Evolutionary conservation across 2,113 vertebrate genomes (phyloP).

Genomic region (Rattus rattus): DNA sequence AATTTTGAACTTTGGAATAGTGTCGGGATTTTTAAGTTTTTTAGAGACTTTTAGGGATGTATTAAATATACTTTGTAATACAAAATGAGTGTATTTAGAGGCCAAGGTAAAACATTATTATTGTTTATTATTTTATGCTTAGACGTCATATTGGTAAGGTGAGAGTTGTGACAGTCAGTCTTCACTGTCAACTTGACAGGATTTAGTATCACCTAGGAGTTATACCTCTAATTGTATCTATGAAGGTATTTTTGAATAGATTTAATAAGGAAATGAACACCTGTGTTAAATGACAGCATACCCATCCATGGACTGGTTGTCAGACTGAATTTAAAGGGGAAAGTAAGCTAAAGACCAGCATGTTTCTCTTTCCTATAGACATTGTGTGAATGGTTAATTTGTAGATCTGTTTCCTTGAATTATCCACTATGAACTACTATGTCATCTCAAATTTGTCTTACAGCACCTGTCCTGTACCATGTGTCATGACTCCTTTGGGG

Average conservation of each 20-base stretch:
- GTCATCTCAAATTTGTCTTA: not conserved
- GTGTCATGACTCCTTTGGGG: not conserved
- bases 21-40: not conserved
- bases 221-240: not conserved
- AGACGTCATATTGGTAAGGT: not conserved
- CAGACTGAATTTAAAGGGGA: not conserved
- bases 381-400: not conserved
- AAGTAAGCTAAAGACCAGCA: not conserved
- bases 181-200: not conserved
- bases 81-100: not conserved
- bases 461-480: not conserved
- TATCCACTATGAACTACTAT: not conserved
- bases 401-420: not conserved
- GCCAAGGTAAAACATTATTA: not conserved
- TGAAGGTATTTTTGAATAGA: not conserved
- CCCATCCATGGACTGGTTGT: not conserved
- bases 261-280: not conserved
- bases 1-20: not conserved
- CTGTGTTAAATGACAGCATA: not conserved
- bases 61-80: not conserved
- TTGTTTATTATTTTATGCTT: not conserved
- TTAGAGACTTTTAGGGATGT: not conserved
- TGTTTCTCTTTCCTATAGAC: not conserved
- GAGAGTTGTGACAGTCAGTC: not conserved
- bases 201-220: not conserved